Evolutionary conservation across 64 coral and sea anemone genomes (phyloP).

Genomic region (Cladopsammia gracilis): DNA sequence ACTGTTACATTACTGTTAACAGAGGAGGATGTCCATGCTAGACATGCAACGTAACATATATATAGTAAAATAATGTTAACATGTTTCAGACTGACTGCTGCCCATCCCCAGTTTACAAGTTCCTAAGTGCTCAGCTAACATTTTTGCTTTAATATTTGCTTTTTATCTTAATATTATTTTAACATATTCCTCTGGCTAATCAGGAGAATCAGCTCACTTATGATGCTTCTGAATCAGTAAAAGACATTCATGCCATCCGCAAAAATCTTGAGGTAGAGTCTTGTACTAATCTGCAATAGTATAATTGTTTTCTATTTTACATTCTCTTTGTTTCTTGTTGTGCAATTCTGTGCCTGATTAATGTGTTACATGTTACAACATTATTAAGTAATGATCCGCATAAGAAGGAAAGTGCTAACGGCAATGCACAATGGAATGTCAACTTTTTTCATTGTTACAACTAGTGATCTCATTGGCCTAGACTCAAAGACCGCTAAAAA

Average conservation of each 20-base stretch:
- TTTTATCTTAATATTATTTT: not conserved
- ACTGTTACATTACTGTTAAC: too few relatives aligned
- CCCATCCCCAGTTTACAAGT: not conserved
- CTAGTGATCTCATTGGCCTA: too few relatives aligned
- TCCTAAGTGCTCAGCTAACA: not conserved
- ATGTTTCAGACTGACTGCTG: too few relatives aligned
- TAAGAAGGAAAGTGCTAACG: too few relatives aligned
- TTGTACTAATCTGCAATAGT: not conserved
- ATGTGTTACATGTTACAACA: too few relatives aligned
- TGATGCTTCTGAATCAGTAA: slow-evolving; percentile 23
- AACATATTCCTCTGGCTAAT: slow-evolving; percentile 45
- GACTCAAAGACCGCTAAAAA: too few relatives aligned
- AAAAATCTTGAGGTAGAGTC: slow-evolving; percentile 81
- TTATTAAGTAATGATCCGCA: too few relatives aligned
- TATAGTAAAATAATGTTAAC: too few relatives aligned
- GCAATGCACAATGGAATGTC: too few relatives aligned
- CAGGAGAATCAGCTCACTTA: slow-evolving; percentile 85
- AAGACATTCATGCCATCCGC: slow-evolving; percentile 74
- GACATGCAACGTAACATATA: too few relatives aligned
- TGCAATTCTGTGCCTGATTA: not conserved
- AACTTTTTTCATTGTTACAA: too few relatives aligned
- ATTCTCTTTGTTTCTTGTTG: not conserved
- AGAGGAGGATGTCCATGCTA: too few relatives aligned
- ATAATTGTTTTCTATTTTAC: not conserved
- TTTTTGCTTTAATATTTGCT: not conserved